Conservation (phyloP, 2,113 vertebrate genomes). For the Willisornis vidua region DNA sequence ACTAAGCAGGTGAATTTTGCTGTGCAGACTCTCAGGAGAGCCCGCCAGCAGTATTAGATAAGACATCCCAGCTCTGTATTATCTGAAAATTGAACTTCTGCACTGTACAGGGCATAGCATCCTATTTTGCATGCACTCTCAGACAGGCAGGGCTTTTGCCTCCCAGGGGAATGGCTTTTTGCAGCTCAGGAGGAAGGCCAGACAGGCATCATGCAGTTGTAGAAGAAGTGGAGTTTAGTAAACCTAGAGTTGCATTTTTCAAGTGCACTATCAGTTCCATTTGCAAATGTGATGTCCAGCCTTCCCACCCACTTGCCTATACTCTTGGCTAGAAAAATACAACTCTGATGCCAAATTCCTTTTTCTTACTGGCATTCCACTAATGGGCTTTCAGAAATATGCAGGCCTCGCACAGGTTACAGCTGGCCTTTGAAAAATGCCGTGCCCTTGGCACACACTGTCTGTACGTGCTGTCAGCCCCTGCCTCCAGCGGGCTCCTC, state of each 20-base stretch:
- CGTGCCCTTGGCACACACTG: background rate
- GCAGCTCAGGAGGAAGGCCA: background rate
- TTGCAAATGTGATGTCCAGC: background rate
- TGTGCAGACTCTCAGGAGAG: background rate
- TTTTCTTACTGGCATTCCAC: background rate
- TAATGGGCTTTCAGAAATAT: background rate
- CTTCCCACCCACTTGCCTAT: background rate
- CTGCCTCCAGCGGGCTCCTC: background rate
- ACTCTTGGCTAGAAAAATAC: background rate
- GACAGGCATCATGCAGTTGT: background rate
- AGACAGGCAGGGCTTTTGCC: background rate
- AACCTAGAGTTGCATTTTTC: background rate
- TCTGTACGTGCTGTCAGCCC: background rate
- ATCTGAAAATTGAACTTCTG: slow-evolving; percentile 25
- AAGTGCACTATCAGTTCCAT: background rate
- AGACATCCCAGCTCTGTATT: slow-evolving; percentile 2
- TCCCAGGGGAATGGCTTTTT: background rate
- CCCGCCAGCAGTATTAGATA: slow-evolving; percentile 4
- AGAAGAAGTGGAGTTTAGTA: background rate
- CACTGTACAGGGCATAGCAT: background rate
- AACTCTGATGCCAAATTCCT: background rate
- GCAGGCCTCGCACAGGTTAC: background rate
- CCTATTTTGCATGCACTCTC: background rate
- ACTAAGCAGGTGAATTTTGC: slow-evolving; percentile 38
- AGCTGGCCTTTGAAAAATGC: background rate